Evolutionary conservation across 2,113 vertebrate genomes (phyloP).

Genomic region (Herpailurus yagouaroundi): DNA sequence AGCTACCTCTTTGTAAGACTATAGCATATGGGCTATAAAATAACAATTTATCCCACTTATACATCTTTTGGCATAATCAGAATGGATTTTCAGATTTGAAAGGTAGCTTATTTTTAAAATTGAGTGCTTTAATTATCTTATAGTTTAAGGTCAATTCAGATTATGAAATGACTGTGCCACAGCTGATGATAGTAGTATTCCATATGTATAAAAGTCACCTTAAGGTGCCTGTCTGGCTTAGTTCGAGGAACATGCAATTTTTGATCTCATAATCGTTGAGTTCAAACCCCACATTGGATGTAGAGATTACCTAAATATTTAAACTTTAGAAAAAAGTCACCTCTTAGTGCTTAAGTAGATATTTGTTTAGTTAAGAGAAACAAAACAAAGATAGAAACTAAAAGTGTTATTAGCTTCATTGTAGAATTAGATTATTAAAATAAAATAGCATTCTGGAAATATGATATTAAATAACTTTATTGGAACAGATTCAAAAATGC

Average conservation of each 20-base stretch:
- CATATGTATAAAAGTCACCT: neutral
- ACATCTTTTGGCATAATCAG: constrained; percentile 35
- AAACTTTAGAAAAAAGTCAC: neutral
- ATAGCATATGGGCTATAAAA: neutral
- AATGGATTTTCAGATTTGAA: constrained; percentile 22
- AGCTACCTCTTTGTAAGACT: neutral
- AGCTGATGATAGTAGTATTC: neutral
- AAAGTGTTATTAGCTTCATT: neutral
- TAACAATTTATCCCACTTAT: neutral
- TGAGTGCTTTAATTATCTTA: constrained; percentile 5
- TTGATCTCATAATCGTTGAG: neutral
- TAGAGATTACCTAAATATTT: neutral
- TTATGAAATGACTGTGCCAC: neutral
- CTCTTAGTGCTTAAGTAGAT: neutral
- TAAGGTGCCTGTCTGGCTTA: neutral
- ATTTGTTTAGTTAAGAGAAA: neutral
- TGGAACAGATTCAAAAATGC: neutral
- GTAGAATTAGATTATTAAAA: neutral
- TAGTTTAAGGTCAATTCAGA: neutral
- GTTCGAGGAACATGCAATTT: neutral
- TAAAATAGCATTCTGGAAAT: constrained; percentile 17
- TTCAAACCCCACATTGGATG: neutral
- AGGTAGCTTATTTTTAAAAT: neutral
- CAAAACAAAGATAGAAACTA: neutral
- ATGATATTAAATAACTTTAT: neutral